Conservation (phyloP, 2,113 vertebrate genomes). For the Baryphthengus martii region DNA sequence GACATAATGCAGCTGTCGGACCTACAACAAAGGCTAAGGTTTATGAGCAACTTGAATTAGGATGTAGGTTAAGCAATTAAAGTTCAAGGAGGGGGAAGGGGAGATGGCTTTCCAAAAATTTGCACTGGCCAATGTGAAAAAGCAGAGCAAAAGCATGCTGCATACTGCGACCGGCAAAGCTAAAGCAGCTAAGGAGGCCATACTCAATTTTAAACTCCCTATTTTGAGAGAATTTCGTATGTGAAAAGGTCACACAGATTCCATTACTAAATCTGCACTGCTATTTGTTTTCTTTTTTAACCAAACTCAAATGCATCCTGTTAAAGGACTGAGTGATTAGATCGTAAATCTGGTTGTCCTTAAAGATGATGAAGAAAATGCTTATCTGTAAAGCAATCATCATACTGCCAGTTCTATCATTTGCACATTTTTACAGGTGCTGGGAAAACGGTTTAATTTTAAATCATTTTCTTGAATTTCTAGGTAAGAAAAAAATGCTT, state of each 20-base stretch:
- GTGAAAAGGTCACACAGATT: slow-evolving; percentile 84
- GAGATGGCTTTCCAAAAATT: slow-evolving; percentile 58
- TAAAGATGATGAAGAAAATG: slow-evolving; percentile 88
- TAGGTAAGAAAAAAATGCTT: slow-evolving; percentile 40
- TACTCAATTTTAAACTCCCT: slow-evolving; percentile 25
- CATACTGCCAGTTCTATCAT: slow-evolving; percentile 84
- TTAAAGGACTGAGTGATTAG: slow-evolving; percentile 87
- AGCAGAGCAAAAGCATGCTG: neutral
- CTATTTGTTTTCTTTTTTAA: slow-evolving; percentile 84
- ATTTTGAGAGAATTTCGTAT: slow-evolving; percentile 67
- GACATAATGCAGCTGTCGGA: slow-evolving; percentile 94
- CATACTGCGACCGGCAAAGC: neutral
- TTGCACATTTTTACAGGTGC: slow-evolving; percentile 83
- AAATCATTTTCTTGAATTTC: slow-evolving; percentile 51
- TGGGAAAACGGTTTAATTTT: slow-evolving; percentile 74
- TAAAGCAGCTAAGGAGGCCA: neutral
- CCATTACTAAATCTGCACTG: slow-evolving; percentile 77
- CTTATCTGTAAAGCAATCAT: slow-evolving; percentile 93
- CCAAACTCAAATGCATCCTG: slow-evolving; percentile 83
- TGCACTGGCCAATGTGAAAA: slow-evolving; percentile 31
- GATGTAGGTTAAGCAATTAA: slow-evolving; percentile 97
- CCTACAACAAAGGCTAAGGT: slow-evolving; percentile 91
- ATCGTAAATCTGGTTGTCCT: slow-evolving; percentile 93
- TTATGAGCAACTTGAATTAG: slow-evolving; percentile 95
- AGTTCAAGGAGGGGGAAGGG: slow-evolving; percentile 78